Percentiles rank a stretch among this genome's conserved stretches.
Conservation (phyloP, 1,140 invertebrate species). For the Drosophila kurseongensis region DNA sequence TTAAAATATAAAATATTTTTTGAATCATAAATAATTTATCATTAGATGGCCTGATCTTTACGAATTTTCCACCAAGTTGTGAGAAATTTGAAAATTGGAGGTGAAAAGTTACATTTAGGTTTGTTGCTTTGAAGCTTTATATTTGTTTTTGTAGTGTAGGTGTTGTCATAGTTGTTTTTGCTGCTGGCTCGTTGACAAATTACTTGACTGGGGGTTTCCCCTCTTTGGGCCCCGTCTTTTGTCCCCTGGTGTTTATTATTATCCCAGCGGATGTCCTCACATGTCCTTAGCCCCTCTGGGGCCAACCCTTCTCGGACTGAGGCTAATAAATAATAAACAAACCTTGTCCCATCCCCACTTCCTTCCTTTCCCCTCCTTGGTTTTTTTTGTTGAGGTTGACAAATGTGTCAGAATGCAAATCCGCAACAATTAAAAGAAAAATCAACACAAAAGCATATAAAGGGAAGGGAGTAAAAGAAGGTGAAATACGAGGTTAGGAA, state of each 20-base stretch:
- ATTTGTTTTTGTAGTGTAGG: slow-evolving; percentile 2
- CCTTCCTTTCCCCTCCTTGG: slow-evolving; percentile 13
- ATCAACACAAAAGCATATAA: slow-evolving; percentile 75
- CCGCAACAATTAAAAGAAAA: slow-evolving; percentile 85
- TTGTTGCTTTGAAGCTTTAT: not conserved
- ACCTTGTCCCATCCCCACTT: slow-evolving; percentile 33
- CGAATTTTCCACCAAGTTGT: no score
- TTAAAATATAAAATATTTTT: no score
- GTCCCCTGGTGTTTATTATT: slow-evolving; percentile 71
- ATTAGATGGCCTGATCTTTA: no score
- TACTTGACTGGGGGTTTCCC: slow-evolving; percentile 49
- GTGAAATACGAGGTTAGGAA: not conserved
- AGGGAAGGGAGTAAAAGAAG: not conserved
- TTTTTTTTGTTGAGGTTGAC: slow-evolving; percentile 77
- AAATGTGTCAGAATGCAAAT: slow-evolving; percentile 85
- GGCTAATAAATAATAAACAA: slow-evolving; percentile 80
- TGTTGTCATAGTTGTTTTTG: slow-evolving; percentile 38
- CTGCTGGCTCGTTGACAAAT: slow-evolving; percentile 61
- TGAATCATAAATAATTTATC: no score
- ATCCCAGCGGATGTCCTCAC: slow-evolving; percentile 71
- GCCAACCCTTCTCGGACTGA: slow-evolving; percentile 18
- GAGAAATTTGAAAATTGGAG: no score
- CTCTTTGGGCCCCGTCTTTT: not conserved
- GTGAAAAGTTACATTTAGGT: no score
- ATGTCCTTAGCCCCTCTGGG: slow-evolving; percentile 42